Conservation (phyloP, 92 coral and sea anemone genomes). For the Umimayanthus kanabou region DNA sequence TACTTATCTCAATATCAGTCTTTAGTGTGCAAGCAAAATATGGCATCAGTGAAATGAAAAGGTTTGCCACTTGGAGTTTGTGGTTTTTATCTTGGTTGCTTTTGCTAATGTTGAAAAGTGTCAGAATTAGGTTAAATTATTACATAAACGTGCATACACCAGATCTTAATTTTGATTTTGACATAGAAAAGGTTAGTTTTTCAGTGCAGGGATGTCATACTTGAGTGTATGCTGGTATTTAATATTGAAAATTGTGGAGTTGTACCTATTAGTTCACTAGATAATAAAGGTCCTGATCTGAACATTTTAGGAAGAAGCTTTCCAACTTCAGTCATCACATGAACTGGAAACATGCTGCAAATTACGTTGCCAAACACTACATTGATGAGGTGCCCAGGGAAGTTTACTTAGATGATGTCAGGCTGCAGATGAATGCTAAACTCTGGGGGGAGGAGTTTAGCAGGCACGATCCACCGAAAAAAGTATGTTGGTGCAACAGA, state of each 20-base stretch:
- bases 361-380: conserved; percentile 91
- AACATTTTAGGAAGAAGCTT: conserved; percentile 80
- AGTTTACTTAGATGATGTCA: conserved; percentile 90
- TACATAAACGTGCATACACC: neutral
- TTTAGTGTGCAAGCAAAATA: neutral
- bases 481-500: conserved; percentile 55
- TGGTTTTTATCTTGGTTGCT: neutral
- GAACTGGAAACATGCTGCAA: conserved; percentile 98
- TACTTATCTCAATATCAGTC: neutral
- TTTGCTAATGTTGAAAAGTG: neutral
- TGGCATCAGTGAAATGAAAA: neutral
- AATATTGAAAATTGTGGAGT: neutral
- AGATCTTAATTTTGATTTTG: neutral
- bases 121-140: no score
- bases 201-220: neutral
- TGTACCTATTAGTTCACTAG: neutral
- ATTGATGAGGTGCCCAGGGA: conserved; percentile 83
- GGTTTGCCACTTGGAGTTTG: neutral
- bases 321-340: conserved; percentile 92
- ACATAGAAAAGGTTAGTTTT: neutral
- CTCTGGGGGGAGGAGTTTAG: conserved; percentile 99
- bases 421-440: conserved; percentile 98
- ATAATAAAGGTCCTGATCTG: neutral
- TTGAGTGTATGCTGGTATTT: no score
- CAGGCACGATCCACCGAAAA: conserved; percentile 93